Evolutionary conservation across 2,797 vertebrate genomes (phyloP).

Genomic region (Lagodon rhomboides): DNA sequence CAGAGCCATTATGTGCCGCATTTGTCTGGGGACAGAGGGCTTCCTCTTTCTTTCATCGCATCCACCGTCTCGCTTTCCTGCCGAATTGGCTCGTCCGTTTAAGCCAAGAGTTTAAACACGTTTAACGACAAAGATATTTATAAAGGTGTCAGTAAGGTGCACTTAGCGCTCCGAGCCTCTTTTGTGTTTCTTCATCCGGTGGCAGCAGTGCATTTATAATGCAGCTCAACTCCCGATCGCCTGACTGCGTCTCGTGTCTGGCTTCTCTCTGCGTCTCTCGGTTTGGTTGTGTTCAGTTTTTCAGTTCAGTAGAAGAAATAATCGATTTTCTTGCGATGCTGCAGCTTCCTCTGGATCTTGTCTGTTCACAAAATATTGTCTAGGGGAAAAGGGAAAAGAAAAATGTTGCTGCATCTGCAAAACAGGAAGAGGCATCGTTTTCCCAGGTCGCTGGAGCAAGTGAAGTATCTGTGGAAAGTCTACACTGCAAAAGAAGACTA

Average conservation of each 20-base stretch:
- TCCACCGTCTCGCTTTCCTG: background rate
- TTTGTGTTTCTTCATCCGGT: background rate
- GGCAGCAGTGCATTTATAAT: background rate
- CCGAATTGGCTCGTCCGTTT: constrained; percentile 2
- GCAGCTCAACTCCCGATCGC: constrained; percentile 7
- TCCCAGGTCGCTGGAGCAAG: no score
- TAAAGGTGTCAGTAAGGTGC: background rate
- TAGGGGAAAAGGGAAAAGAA: background rate
- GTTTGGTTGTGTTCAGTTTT: constrained; percentile 1
- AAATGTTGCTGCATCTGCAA: background rate
- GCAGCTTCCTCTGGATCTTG: background rate
- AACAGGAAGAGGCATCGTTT: no score
- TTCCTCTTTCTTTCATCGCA: background rate
- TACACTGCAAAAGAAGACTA: no score
- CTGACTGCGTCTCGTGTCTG: background rate
- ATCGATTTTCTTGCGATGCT: background rate
- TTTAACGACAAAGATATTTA: background rate
- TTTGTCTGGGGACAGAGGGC: background rate
- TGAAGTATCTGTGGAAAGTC: no score
- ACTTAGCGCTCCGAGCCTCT: background rate
- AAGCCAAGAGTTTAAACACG: constrained; percentile 1
- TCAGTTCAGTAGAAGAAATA: background rate
- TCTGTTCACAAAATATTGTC: background rate
- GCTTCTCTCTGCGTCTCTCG: background rate
- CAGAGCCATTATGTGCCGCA: background rate